Conservation (phyloP, 2,113 vertebrate species). For the Leptobrachium ailaonicum region DNA sequence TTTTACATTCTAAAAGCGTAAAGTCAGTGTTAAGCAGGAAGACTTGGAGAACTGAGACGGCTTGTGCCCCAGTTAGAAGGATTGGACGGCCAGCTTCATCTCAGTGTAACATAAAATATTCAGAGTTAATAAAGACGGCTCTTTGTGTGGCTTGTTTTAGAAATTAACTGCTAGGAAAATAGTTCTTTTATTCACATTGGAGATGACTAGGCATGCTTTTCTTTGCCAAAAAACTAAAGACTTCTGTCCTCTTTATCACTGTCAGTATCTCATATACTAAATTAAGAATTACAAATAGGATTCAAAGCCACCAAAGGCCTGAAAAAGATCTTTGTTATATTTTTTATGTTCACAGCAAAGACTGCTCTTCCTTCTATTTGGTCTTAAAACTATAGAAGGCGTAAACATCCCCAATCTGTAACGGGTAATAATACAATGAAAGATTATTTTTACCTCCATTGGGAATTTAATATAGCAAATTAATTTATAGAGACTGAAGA, state of each 20-base stretch:
- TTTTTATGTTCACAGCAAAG: slow-evolving; percentile 16
- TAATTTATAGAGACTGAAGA: slow-evolving; percentile 30
- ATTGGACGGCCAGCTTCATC: slow-evolving; percentile 36
- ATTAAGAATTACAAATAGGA: slow-evolving; percentile 41
- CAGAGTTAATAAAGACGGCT: slow-evolving; percentile 35
- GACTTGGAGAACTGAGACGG: not conserved
- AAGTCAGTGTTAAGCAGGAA: not conserved
- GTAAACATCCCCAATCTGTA: slow-evolving; percentile 4
- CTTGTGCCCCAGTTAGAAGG: slow-evolving; percentile 7
- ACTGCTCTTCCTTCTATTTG: slow-evolving; percentile 17
- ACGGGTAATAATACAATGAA: slow-evolving; percentile 11
- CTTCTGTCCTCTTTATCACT: slow-evolving; percentile 44
- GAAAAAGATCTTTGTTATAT: slow-evolving; percentile 46
- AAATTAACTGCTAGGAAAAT: slow-evolving; percentile 45
- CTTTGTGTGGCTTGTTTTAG: slow-evolving; percentile 39
- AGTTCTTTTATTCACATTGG: slow-evolving; percentile 44
- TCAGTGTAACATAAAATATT: slow-evolving; percentile 40
- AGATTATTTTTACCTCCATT: slow-evolving; percentile 2
- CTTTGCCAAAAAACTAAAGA: slow-evolving; percentile 29
- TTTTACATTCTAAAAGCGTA: not conserved
- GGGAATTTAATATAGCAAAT: slow-evolving; percentile 20
- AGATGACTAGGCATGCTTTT: slow-evolving; percentile 39
- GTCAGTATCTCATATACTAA: slow-evolving; percentile 39
- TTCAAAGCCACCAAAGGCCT: slow-evolving; percentile 36
- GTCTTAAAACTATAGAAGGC: slow-evolving; percentile 34